Evolutionary conservation across 2,888 invertebrate species (phyloP).

Genomic region (Plagodis pulveraria): DNA sequence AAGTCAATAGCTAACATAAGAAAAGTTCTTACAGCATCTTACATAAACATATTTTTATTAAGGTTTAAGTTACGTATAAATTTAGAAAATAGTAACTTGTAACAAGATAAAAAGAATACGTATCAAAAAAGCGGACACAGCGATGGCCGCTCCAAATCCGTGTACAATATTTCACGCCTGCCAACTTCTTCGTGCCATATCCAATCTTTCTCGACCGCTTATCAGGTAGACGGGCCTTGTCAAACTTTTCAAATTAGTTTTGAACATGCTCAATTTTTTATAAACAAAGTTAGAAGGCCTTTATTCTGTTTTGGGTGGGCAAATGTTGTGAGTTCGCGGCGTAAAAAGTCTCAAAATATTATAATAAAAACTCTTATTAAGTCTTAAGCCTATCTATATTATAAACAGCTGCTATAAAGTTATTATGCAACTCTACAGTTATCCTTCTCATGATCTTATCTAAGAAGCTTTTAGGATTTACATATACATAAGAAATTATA

Average conservation of each 20-base stretch:
- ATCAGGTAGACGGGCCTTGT: constrained; percentile 71
- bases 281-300: constrained; percentile 44
- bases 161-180: constrained; percentile 67
- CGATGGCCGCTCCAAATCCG: constrained; percentile 50
- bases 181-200: constrained; percentile 67
- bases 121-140: constrained; percentile 49
- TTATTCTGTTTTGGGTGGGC: constrained; percentile 29
- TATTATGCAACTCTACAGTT: no score
- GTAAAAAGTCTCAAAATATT: constrained; percentile 1
- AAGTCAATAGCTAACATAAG: no score
- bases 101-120: constrained; percentile 42
- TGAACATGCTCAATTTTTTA: constrained; percentile 54
- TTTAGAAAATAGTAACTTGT: constrained; percentile 19
- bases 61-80: neutral
- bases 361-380: no score
- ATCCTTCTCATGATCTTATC: no score
- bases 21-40: no score
- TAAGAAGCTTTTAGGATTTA: no score
- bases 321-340: constrained; percentile 13
- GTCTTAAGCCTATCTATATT: no score
- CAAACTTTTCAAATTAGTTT: constrained; percentile 76
- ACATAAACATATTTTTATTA: no score
- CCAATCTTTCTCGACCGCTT: constrained; percentile 68
- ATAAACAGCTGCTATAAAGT: no score
- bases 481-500: no score